Base-by-base conservation (phyloP, 2,113 vertebrate genomes). In the Cranoglanis bouderius region DNA sequence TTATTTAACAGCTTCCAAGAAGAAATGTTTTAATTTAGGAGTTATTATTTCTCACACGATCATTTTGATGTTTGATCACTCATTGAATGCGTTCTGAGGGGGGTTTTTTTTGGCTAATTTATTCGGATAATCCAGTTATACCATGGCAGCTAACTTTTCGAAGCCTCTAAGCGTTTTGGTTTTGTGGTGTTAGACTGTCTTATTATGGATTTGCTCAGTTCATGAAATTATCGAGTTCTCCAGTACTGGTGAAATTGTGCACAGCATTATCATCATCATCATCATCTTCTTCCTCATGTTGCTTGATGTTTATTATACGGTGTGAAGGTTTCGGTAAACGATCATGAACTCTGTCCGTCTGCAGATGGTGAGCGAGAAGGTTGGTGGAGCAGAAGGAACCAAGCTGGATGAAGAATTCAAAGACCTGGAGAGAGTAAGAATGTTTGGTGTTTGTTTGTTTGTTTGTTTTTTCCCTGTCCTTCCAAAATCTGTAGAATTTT, bases 311-410 rank as follows among this genome's bases (percentile, higher is more conserved):
- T 19, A 29, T 8, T 19, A 21, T 21, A 21, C 16, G 9, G 8
- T 14, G n/a, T 53, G 29, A 35, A 46, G 21, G 9, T 29, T 16
- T 40, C 1, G 8, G 0, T 74, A 9, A 74, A 40, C 38, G 4
- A 21, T 74, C 7, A 53, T 75, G 29, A 63, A 61, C 2, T 18
- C 19, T 55, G 70, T 87, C 80, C 87, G 51, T 38, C 80, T 87
- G 14, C 92, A 99, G 98, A 94, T 99, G 96, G 98, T 99, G 89
- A 99, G 98, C 4, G 98, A 99, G 95, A 99, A 99, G 93, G 98
- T 99, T 0, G 98, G 98, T 83, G 98, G 98, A 35, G 98, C 98
- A 2, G 98, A 99, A 92, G 98, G 98, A 93, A 99, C 98, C 78
- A 99, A 99, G 93, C 95, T 99, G 0, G 98, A 99, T 1, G 97